Conservation (phyloP, 2,888 invertebrate genomes). For the Julus scandinavius region DNA sequence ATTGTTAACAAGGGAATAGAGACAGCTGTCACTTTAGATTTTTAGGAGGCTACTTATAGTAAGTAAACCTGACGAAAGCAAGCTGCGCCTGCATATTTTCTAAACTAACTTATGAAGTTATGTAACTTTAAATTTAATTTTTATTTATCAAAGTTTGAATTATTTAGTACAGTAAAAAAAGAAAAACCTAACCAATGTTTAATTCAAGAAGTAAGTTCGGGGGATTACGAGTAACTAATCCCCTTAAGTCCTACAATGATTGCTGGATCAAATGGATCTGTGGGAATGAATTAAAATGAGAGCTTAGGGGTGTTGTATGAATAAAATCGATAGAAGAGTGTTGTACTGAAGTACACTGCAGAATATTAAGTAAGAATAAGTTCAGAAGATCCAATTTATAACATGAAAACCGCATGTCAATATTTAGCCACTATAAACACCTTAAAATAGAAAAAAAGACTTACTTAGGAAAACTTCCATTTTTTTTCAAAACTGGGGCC, state of each 20-base stretch:
- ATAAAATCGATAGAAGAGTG: not conserved
- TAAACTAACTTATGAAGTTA: not conserved
- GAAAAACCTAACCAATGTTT: not conserved
- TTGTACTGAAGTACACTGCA: no score
- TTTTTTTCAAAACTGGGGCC: no score
- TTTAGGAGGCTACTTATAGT: not conserved
- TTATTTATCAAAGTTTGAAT: not conserved
- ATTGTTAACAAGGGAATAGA: slow-evolving; percentile 18
- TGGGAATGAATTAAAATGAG: not conserved
- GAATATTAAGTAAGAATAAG: no score
- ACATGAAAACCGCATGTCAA: no score
- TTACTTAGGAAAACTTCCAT: no score
- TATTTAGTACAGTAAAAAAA: not conserved
- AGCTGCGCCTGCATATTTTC: not conserved
- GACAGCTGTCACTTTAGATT: not conserved
- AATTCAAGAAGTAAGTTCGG: not conserved
- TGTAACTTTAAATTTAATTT: not conserved
- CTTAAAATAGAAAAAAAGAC: no score
- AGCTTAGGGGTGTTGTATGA: not conserved
- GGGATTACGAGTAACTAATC: not conserved
- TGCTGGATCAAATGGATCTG: not conserved
- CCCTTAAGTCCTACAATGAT: not conserved
- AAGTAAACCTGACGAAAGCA: not conserved
- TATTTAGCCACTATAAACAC: no score
- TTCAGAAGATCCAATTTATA: no score